Evolutionary conservation across 2,797 vertebrate genomes (phyloP), one percentile per base, ranked within the genome.

Genomic region (Muscicapa comitata): DNA sequence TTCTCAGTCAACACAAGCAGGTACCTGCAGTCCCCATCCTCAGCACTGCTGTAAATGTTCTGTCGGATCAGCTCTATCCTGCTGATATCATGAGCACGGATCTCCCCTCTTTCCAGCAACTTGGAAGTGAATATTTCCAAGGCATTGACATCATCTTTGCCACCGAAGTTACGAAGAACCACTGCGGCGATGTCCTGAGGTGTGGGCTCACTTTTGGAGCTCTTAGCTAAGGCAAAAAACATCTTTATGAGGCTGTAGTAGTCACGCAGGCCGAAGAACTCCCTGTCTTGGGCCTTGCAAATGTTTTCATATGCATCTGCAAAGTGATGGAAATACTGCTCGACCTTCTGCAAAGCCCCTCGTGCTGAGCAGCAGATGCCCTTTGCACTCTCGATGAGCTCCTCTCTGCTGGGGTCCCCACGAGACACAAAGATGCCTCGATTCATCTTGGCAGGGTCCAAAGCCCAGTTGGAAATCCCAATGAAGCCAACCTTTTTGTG

Each of bases 391-490:
- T 98, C 98, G 2, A 99, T 97, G 45, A 99, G 98, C 94, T 99
- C 99, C 31, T 84, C 97, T 90, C 93, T 38, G 88, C 97, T 98
- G 77, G 99, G 99, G 90, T 99, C 98, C 33, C 99, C 98, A 1
- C 99, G 99, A 0, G 99, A 99, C 71, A 99, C 99, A 91, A 99
- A 99, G 77, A 99, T 99, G 31, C 99, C 99, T 91, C 99, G 97
- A 97, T 99, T 99, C 99, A 99, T 99, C 88, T 99, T 99, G 93
- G 99, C 99, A 6, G 99, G 99, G 94, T 99, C 99, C 88, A 99
- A 97, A 10, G 99, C 99, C 99, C 99, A 99, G 96, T 99, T 99
- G 73, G 99, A 99, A 90, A 99, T 99, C 7, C 99, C 99, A 2
- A 99, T 97, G 75, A 99, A 99, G 88, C 99, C 99, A 35, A 99